A percentile compares a stretch with the other conserved stretches of the same genome.
These are phyloP conservation scores for Calameuta pallipes DNA, from an alignment of 2,888 invertebrate species.

Conservation along the genomic window DNA sequence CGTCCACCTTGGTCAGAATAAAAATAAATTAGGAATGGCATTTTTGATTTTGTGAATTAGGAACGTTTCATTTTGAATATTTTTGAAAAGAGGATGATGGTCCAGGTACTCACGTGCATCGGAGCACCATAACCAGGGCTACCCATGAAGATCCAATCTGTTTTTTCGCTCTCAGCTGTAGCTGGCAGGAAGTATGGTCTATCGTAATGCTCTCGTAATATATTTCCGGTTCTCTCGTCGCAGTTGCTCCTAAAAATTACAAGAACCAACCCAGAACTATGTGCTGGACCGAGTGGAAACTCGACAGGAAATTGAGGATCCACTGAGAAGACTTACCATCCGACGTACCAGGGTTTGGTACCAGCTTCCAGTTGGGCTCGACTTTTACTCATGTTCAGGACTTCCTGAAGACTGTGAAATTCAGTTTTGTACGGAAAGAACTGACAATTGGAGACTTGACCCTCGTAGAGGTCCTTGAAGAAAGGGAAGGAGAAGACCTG, in stretches of 20 bases:
- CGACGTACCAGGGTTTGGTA: constrained; percentile 78
- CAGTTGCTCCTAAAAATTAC: constrained; percentile 85
- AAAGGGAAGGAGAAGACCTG: constrained; percentile 83
- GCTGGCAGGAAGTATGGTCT: constrained; percentile 91
- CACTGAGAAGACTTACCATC: constrained; percentile 69
- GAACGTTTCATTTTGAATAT: neutral
- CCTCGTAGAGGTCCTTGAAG: constrained; percentile 82
- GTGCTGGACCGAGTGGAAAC: no score
- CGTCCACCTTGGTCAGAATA: constrained; percentile 80
- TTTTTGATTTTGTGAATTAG: neutral
- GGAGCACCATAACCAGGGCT: constrained; percentile 94
- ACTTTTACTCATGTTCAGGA: constrained; percentile 81
- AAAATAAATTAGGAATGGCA: constrained; percentile 10
- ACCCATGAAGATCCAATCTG: constrained; percentile 98
- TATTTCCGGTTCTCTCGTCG: constrained; percentile 82
- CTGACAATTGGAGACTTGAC: constrained; percentile 76
- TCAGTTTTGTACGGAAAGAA: constrained; percentile 95
- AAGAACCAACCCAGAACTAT: neutral
- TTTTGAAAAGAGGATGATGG: neutral
- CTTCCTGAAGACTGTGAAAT: constrained; percentile 81
- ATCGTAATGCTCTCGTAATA: constrained; percentile 81
- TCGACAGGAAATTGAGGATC: no score
- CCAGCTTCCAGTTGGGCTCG: constrained; percentile 75
- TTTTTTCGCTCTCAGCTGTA: constrained; percentile 87
- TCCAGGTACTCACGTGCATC: constrained; percentile 82